These are phyloP conservation scores for Melanotaenia pygmaea DNA, from an alignment of 2,797 vertebrate species.

Conservation along the genomic window DNA sequence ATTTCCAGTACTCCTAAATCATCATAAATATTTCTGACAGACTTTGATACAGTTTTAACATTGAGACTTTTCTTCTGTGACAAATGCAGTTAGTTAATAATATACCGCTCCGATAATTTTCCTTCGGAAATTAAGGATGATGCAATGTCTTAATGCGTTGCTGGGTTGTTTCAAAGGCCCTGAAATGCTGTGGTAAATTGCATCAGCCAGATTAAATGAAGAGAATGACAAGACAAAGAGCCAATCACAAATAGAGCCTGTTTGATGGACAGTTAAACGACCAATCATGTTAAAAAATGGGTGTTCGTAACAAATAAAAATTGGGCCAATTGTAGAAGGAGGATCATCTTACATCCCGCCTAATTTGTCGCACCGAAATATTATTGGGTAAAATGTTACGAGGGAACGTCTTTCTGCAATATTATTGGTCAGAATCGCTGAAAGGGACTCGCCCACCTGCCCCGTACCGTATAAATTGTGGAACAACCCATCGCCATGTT, in stretches of 20 bases:
- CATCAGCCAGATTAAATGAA: constrained; percentile 74
- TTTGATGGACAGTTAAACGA: constrained; percentile 33
- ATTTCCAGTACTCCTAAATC: background rate
- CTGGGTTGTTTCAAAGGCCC: background rate
- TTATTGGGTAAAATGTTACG: constrained; percentile 48
- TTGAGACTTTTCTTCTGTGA: background rate
- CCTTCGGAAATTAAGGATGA: constrained; percentile 51
- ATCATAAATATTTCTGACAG: background rate
- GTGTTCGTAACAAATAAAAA: accelerated
- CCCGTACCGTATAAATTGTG: constrained; percentile 43
- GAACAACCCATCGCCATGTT: constrained; percentile 26
- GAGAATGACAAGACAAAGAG: constrained; percentile 40
- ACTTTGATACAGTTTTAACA: background rate
- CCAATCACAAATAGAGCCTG: constrained; percentile 42
- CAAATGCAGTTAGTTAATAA: background rate
- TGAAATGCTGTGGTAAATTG: constrained; percentile 78
- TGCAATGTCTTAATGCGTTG: constrained; percentile 70
- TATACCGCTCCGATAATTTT: background rate
- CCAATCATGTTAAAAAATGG: constrained; percentile 24
- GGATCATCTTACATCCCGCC: background rate
- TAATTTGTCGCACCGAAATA: constrained; percentile 15
- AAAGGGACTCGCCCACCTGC: background rate
- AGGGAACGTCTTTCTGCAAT: background rate
- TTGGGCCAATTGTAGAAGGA: constrained; percentile 48
- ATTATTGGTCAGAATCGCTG: constrained; percentile 60